A percentile compares a stretch with the other conserved stretches of the same genome.
Evolutionary conservation across 2,113 vertebrate genomes (phyloP).

Genomic region (Ophiodon elongatus): DNA sequence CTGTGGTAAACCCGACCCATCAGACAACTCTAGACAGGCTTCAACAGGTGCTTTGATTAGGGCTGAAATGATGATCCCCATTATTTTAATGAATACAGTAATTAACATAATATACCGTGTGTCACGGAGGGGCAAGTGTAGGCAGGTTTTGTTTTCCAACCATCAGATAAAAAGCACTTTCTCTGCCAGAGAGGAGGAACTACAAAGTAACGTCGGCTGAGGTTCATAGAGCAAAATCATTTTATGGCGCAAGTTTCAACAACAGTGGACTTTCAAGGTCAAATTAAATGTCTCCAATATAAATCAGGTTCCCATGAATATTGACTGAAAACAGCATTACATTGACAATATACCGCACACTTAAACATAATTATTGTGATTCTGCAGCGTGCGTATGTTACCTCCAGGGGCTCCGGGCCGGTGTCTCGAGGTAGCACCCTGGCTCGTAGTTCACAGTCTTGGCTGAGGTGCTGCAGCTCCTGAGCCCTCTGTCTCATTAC

Average conservation of each 20-base stretch:
- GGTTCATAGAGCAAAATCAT: not conserved
- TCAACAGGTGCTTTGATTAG: not conserved
- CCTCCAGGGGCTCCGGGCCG: constrained; percentile 69
- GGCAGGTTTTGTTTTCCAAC: constrained; percentile 16
- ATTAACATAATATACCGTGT: not conserved
- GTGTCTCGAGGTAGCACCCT: constrained; percentile 84
- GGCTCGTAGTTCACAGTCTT: constrained; percentile 85
- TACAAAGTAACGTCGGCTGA: not conserved
- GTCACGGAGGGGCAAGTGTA: constrained; percentile 13
- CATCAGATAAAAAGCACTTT: not conserved
- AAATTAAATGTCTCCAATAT: not conserved
- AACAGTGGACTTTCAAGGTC: not conserved
- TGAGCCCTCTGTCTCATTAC: constrained; percentile 90
- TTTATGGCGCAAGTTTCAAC: not conserved
- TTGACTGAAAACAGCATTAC: not conserved
- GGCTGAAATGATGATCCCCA: not conserved
- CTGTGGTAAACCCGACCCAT: constrained; percentile 22
- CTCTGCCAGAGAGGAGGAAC: not conserved
- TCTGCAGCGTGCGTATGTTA: constrained; percentile 25
- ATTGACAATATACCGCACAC: not conserved
- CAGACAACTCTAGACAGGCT: constrained; percentile 20
- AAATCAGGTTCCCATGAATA: not conserved
- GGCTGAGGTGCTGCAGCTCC: constrained; percentile 89
- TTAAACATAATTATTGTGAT: not conserved
- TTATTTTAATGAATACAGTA: not conserved